Evolutionary conservation across 2,888 invertebrate species (phyloP), one percentile per base, ranked within the genome.

Genomic region (Cataglyphis livida): DNA sequence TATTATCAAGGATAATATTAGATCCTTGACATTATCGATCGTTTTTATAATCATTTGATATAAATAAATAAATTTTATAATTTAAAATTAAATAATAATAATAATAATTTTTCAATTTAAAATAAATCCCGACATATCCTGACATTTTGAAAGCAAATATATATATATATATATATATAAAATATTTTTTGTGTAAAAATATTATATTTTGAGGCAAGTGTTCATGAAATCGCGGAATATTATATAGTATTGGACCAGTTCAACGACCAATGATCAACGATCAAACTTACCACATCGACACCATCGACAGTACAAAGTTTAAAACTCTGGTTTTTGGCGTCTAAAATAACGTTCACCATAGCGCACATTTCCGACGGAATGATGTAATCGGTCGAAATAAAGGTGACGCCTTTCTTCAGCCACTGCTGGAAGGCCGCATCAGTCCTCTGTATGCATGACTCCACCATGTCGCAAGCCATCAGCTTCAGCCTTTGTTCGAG

Each of bases 391-490:
- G 99, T 99, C 15, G 98, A 98, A 95, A 98, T 98, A 95, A 98
- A 98, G 10, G 98, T 98, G 84, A 98, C 97, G 87, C 98, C 98
- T 95, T 98, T 98, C 95, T 98, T 98, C 85, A 98, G 95, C 98
- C 98, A 98, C 73, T 97, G 97, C 94, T 96, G 96, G 95, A 99
- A 99, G 28, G 98, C 97, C 59, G 96, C 95, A 93, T 98, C 98
- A 3, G 98, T 98, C 92, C 97, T 97, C 94, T 98, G 98, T 90
- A 99, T 98, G 93, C 99, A 99, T 15, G 99, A 98, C 94, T 99
- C 99, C 94, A 99, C 98, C 99, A 99, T 99, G 95, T 99, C 99
- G 92, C 98, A 97, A 59, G 99, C 99, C 98, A 99, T 99, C 91
- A 98, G 96, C 95, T 99, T 99, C 82, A 99, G 96, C 86, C 99